Base-by-base conservation (phyloP, 1,140 invertebrate genomes). In the Saccostrea glomerata region DNA sequence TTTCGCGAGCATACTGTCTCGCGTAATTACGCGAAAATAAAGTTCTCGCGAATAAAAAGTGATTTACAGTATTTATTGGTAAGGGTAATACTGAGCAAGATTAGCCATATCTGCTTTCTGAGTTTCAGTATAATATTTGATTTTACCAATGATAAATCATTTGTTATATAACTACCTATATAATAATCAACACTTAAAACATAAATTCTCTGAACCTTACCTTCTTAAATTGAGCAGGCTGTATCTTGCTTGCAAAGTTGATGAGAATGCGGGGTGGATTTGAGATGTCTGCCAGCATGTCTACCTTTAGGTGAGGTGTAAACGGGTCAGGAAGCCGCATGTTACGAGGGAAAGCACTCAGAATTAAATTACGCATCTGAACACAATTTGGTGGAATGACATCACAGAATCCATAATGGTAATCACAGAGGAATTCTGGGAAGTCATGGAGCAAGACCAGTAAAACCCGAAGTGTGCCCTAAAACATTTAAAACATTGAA, bases 351-450 rank as follows among this genome's bases (percentile, higher is more conserved):
- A 99, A 99, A 12, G 99, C 99, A 25, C 98, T 99, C 73, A 99
- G 95, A 83, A 99, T 99, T 12, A 99, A 96, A 94, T 99, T 99
- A 63, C 99, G 96, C 98, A 99, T 99, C 95, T 99, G 99, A 92
- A 99, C 99, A 94, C 99, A 99, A 94, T 99, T 99, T 0, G 98
- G 98, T 89, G 99, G 99, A 93, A 99, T 99, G 70, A 98, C 98
- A 95, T 99, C 99, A 95, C 99, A 99, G 95, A 99, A 99, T n/a
- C 98, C 97, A 94, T 99, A 99, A 94, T 99, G 98, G 94, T 99
- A 99, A 93, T 99, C 99, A 94, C 98, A 99, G 36, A 99, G 96
- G 94, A 99, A 99, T 94, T 99, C 99, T 0, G 99, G 99, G 95
- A 99, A 99, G 95, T 99, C 99, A 93, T 99, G 99, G 2, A 99